Percentiles rank a stretch among this genome's conserved stretches.
Evolutionary conservation across 2,797 vertebrate genomes (phyloP).

Genomic region (Catamblyrhynchus diadema): DNA sequence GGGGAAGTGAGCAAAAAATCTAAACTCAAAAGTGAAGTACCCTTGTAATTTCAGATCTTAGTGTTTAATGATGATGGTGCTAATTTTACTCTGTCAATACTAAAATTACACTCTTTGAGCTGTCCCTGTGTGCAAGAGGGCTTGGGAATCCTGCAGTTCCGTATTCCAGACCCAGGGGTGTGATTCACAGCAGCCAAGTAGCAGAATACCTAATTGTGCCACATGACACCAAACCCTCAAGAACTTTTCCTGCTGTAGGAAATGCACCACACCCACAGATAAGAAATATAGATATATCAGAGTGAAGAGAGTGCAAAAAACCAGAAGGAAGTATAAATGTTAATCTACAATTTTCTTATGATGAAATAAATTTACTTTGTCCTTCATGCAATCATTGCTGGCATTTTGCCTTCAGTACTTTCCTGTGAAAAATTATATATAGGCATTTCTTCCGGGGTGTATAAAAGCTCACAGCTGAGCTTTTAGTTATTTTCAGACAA

Average conservation of each 20-base stretch:
- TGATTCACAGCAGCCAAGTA: background rate
- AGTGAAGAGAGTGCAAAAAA: background rate
- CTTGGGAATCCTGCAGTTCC: background rate
- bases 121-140: background rate
- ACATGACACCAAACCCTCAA: background rate
- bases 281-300: background rate
- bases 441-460: background rate
- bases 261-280: constrained; percentile 12
- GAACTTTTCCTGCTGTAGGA: constrained; percentile 1
- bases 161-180: background rate
- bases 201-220: background rate
- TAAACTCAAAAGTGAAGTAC: background rate
- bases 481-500: background rate
- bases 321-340: background rate
- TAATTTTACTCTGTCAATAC: background rate
- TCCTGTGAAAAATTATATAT: background rate
- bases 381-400: background rate
- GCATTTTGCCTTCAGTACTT: background rate
- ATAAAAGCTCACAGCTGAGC: background rate
- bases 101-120: background rate
- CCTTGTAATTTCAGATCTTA: background rate
- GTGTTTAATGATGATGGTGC: background rate
- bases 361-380: background rate
- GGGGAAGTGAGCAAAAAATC: background rate
- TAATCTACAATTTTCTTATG: background rate